These are phyloP conservation scores for Acrocyrtus sp. DNA, from an alignment of 2,888 invertebrate species.

Conservation along the genomic window DNA sequence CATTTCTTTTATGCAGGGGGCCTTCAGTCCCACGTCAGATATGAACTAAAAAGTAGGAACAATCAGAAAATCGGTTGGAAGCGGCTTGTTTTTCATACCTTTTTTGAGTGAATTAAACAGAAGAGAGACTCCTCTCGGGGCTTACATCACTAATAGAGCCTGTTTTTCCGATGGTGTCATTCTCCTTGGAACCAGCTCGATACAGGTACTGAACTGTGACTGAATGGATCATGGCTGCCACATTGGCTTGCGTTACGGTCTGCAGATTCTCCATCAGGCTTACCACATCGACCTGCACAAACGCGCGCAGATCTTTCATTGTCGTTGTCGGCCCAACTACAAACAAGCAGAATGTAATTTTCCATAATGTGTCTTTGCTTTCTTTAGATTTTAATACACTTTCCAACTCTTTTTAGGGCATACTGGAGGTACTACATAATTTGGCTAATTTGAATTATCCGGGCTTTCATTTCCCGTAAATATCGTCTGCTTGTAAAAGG, in stretches of 20 bases:
- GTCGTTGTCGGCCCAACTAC: slow-evolving; percentile 63
- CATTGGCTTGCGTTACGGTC: slow-evolving; percentile 62
- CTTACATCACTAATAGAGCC: slow-evolving; percentile 63
- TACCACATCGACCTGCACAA: slow-evolving; percentile 63
- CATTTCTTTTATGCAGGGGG: slow-evolving; percentile 65
- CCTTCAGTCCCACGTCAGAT: slow-evolving; percentile 65
- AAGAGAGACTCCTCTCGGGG: slow-evolving; percentile 4
- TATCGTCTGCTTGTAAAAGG: no score
- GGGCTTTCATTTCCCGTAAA: no score
- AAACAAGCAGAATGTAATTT: neutral
- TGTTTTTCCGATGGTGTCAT: slow-evolving; percentile 63
- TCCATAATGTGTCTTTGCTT: neutral
- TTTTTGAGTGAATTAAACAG: neutral
- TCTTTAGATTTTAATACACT: neutral
- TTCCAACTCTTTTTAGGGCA: no score
- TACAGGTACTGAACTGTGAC: slow-evolving; percentile 62
- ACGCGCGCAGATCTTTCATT: slow-evolving; percentile 61
- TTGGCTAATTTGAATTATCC: no score
- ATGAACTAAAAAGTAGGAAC: slow-evolving; percentile 64
- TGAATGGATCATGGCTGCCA: slow-evolving; percentile 63
- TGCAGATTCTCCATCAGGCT: slow-evolving; percentile 62
- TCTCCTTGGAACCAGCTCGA: slow-evolving; percentile 59
- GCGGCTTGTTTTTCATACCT: neutral
- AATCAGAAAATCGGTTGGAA: no score
- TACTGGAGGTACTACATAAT: no score